Conservation (phyloP, 2,797 vertebrate species). For the Peromyscus nudipes region DNA sequence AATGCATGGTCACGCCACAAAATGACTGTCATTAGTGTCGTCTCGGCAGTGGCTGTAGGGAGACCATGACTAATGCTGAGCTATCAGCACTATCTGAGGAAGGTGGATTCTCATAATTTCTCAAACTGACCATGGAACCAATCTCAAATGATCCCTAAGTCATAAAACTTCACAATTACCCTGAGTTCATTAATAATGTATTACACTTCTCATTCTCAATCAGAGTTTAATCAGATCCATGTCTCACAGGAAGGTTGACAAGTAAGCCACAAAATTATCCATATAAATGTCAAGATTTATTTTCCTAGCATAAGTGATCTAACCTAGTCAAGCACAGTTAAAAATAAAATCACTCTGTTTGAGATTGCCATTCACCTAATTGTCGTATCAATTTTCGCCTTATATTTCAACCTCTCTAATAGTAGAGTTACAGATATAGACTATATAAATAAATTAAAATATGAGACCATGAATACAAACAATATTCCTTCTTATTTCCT, state of each 20-base stretch:
- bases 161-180: conserved; percentile 97
- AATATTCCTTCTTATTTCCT: background rate
- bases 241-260: conserved; percentile 91
- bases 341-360: conserved; percentile 77
- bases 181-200: conserved; percentile 97
- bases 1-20: conserved; percentile 92
- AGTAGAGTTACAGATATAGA: background rate
- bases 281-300: conserved; percentile 90
- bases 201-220: conserved; percentile 92
- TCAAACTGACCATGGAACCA: conserved; percentile 97
- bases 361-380: conserved; percentile 76
- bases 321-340: conserved; percentile 81
- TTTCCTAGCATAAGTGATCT: conserved; percentile 86
- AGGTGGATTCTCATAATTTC: conserved; percentile 95
- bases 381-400: conserved; percentile 70
- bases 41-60: conserved; percentile 91
- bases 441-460: conserved; percentile 51
- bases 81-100: conserved; percentile 91
- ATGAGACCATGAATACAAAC: background rate
- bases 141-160: conserved; percentile 94
- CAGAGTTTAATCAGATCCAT: conserved; percentile 93
- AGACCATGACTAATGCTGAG: conserved; percentile 95
- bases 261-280: conserved; percentile 90
- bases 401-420: conserved; percentile 72
- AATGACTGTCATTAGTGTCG: conserved; percentile 97